Evolutionary conservation across 2,888 invertebrate genomes (phyloP), one percentile per base, ranked within the genome.

Genomic region (Drosophila picticornis): DNA sequence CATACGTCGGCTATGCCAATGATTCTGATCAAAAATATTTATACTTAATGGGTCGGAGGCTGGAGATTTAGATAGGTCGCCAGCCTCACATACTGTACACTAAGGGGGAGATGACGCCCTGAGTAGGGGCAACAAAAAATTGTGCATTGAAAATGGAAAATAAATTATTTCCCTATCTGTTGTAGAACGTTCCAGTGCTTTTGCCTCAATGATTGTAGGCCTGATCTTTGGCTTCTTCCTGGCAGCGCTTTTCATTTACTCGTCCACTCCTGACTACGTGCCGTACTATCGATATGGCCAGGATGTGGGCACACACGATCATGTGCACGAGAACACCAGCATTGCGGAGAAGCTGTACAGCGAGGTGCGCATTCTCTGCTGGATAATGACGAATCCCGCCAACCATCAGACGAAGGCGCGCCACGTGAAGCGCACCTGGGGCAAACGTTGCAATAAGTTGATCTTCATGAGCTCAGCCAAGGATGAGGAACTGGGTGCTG

Each of bases 381-480:
- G 27, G 67, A 13, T 67, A 19, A 22, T 64, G 38, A 50, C 68
- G 4, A 67, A 32, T 40, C 62, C 65, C 0, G 1, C 0, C 2
- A 67, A 67, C 31, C 53, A 63, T 16, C 32, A 38, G 13, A 5
- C 0, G 2, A 65, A 61, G 2, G 66, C 68, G 1, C 67, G 50
- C 4, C 67, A 71, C 1, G 71, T 70, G 5, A 51, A 70, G 9
- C 51, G 59, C 7, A 70, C 70, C 2, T 70, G 70, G 70, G 70
- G 70, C 0, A 67, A 60, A 32, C 68, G 70, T 0, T 71, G 71
- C 32, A 71, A 71, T 22, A 69, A 51, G 19, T 38, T 71, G 16
- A 19, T 71, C 6, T 69, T 71, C 3, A 71, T 69, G 70, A 71
- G 71, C 36, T 38, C 71, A 16, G 67, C 2, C 1, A 6, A 1